Evolutionary conservation across 2,797 vertebrate genomes (phyloP).

Genomic region (Bryconaethiops microstoma): DNA sequence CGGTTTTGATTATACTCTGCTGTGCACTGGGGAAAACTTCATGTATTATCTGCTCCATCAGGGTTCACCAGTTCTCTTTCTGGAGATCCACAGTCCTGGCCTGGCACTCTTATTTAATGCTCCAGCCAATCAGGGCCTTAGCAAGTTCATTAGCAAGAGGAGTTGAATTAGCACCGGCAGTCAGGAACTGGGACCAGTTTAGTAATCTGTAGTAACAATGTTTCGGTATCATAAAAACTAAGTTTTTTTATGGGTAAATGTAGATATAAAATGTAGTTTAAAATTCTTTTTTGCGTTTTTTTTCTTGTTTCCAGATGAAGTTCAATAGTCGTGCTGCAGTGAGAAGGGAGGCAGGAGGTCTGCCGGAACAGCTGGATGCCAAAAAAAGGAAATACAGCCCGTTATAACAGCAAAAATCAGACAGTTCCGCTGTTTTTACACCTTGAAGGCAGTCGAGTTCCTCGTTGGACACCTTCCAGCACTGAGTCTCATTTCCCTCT

Average conservation of each 20-base stretch:
- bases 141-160: too few species aligned
- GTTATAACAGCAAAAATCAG: constrained; percentile 64
- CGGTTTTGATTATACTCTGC: too few species aligned
- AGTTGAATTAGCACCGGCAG: too few species aligned
- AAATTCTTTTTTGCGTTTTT: background rate
- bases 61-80: too few species aligned
- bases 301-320: constrained; percentile 65
- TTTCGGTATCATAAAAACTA: background rate
- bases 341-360: constrained; percentile 72
- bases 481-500: background rate
- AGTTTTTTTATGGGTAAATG: background rate
- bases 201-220: background rate
- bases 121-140: too few species aligned
- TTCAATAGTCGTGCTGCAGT: constrained; percentile 77
- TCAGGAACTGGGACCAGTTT: too few species aligned
- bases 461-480: background rate
- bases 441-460: too few species aligned
- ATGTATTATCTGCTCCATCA: too few species aligned
- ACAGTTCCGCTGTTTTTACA: background rate
- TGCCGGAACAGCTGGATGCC: constrained; percentile 78
- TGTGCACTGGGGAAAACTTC: too few species aligned
- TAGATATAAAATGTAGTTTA: background rate
- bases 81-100: too few species aligned
- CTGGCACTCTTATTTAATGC: too few species aligned
- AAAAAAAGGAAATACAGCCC: constrained; percentile 83